phyloP scores from a whole-genome alignment of 2,888 invertebrate genomes.

The Melolontha melolontha region DNA sequence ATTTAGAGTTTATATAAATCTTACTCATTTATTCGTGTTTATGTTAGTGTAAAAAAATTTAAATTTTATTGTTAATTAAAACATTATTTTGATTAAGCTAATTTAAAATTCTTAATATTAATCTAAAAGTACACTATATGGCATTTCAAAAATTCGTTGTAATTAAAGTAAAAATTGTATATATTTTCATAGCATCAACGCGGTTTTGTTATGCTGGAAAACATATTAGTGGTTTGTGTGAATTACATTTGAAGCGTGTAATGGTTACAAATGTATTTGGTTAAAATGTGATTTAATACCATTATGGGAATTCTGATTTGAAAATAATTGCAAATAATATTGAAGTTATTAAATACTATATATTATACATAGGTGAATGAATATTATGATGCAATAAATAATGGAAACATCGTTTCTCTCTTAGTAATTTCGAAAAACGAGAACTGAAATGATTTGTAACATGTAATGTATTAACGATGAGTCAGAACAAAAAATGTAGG shows the following conservation, averaged over 20 bases:
- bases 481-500: constrained; percentile 40
- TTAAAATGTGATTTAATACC: constrained; percentile 26
- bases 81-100: no score
- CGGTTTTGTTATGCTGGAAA: constrained; percentile 23
- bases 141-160: constrained; percentile 1
- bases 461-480: constrained; percentile 48
- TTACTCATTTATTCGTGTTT: no score
- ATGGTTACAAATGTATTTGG: constrained; percentile 19
- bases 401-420: background rate
- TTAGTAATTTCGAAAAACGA: constrained; percentile 8
- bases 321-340: constrained; percentile 23
- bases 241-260: constrained; percentile 4
- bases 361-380: background rate
- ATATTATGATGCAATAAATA: background rate
- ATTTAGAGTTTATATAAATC: no score
- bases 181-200: constrained; percentile 2
- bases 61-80: no score
- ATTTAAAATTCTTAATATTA: no score
- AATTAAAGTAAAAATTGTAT: no score
- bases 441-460: constrained; percentile 11
- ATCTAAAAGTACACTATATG: no score
- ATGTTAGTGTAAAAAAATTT: no score
- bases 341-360: constrained; percentile 30
- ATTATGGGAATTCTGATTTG: constrained; percentile 10
- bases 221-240: constrained; percentile 25